phyloP scores from a whole-genome alignment of 2,113 vertebrate species.

The Cyprinodon brontotheroides region DNA sequence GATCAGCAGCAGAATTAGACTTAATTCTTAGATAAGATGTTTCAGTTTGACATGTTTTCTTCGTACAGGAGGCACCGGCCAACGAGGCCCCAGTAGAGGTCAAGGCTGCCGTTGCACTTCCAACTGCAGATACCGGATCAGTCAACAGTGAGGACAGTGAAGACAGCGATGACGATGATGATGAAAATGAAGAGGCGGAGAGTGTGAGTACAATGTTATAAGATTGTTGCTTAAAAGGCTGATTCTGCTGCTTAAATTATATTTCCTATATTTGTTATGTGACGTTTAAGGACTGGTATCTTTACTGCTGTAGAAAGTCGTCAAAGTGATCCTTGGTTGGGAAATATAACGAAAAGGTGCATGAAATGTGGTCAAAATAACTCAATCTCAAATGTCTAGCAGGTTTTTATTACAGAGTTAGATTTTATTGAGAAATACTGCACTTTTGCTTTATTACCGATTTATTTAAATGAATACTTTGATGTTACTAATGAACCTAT shows the following conservation, averaged over 20 bases:
- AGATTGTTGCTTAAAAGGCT: neutral
- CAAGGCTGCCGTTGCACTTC: constrained; percentile 12
- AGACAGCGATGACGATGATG: constrained; percentile 43
- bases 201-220: constrained; percentile 58
- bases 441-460: too few relatives aligned
- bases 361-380: too few relatives aligned
- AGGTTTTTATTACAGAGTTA: too few relatives aligned
- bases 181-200: constrained; percentile 62
- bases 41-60: neutral
- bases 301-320: neutral
- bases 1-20: neutral
- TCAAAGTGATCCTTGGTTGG: too few relatives aligned
- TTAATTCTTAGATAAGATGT: neutral
- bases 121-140: constrained; percentile 41
- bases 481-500: too few relatives aligned
- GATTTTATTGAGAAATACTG: too few relatives aligned
- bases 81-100: constrained; percentile 11
- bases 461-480: too few relatives aligned
- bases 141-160: constrained; percentile 53
- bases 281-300: too few relatives aligned
- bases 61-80: constrained; percentile 21
- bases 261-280: too few relatives aligned
- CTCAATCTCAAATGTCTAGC: too few relatives aligned
- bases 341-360: too few relatives aligned
- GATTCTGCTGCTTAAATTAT: neutral